Base-by-base conservation (phyloP, 2,113 vertebrate genomes). In the Malurus melanocephalus region DNA sequence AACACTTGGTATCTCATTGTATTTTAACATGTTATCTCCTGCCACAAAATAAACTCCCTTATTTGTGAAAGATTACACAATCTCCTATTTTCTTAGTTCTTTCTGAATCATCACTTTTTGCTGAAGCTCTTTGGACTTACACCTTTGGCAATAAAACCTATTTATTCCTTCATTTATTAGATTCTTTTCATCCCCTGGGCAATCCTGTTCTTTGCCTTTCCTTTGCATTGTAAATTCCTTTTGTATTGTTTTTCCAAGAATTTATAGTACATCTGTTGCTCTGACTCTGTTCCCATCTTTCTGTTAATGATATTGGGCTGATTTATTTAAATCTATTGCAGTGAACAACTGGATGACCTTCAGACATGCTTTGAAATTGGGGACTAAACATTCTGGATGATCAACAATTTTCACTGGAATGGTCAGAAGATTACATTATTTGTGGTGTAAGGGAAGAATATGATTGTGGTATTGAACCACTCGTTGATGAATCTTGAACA, bases 181-280 rank as follows among this genome's bases (percentile, higher is more conserved):
- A 59, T 89, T 82, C 48, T 66, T 90, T 35, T 28, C 6, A 2
- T 66, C 21, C 51, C 30, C 4, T 8, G 13, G 52, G 51, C 80
- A 69, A 92, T 82, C 24, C 48, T 64, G 67, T 74, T 89, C 38
- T 87, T 89, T 73, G 65, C 57, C 40, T 87, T 84, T 89, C 43
- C 45, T 80, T 85, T 93, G 45, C 64, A 52, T 59, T 74, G 35
- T 85, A 85, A 85, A 87, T 79, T 90, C 71, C 40, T 81, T 88
- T 80, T 87, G 51, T 87, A 80, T 69, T 69, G 56, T 71, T 62
- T 90, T 52, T 85, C n/a, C 33, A 40, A 26, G 59, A 85, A 80
- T 93, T 92, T 82, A 74, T 71, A 73, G 79, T 52, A 43, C 66
- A 59, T 82, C 79, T 87, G 56, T 77, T 93, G 57, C 60, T 43